phyloP scores from a whole-genome alignment of 2,113 vertebrate species.

The Ibidorhyncha struthersii region DNA sequence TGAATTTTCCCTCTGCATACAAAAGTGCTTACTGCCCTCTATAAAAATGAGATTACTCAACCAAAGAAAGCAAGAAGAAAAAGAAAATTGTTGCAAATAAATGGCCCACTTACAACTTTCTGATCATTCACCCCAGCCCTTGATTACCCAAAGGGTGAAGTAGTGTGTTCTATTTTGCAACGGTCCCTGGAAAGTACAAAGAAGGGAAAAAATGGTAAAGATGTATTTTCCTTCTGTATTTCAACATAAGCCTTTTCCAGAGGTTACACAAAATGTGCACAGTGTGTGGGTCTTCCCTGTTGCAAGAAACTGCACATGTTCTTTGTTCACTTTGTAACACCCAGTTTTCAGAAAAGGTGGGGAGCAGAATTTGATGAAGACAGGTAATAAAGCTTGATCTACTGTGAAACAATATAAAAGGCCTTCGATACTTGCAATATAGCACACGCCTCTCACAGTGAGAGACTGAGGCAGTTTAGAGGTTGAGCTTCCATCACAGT shows the following conservation, averaged over 20 bases:
- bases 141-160: background rate
- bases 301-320: background rate
- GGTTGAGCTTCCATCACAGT: background rate
- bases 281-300: background rate
- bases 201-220: rapidly evolving
- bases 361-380: background rate
- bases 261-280: background rate
- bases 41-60: background rate
- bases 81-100: rapidly evolving
- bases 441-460: background rate
- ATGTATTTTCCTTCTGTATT: background rate
- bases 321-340: background rate
- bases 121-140: background rate
- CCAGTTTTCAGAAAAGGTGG: background rate
- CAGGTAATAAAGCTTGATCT: background rate
- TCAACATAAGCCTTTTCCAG: background rate
- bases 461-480: background rate
- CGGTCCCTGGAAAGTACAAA: background rate
- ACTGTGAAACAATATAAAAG: background rate
- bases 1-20: background rate
- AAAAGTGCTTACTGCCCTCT: background rate
- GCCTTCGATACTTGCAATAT: background rate
- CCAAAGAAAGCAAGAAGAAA: background rate
- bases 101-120: rapidly evolving
- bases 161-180: background rate